Percentiles rank a stretch among this genome's conserved stretches.
Conservation (phyloP, 2,113 vertebrate species). For the Chrysemys picta region DNA sequence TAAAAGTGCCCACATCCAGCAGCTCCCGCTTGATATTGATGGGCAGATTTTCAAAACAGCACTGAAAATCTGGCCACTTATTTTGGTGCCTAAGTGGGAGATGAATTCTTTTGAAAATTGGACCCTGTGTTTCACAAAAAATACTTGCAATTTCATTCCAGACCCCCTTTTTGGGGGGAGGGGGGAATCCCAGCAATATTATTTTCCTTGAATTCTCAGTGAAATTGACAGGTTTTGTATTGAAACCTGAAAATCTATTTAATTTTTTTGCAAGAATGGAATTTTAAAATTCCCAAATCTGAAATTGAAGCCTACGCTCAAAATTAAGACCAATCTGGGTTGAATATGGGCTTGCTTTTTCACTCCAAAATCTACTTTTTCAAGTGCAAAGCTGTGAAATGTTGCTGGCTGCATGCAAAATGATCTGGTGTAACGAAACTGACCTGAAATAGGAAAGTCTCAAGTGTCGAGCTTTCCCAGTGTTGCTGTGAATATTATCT, state of each 20-base stretch:
- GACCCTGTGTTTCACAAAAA: accelerated
- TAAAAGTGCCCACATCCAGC: background rate
- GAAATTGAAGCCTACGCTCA: background rate
- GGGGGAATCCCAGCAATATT: background rate
- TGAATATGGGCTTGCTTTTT: background rate
- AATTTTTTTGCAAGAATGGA: background rate
- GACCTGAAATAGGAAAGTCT: background rate
- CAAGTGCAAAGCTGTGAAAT: background rate
- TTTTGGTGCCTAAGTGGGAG: background rate
- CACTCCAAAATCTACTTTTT: background rate
- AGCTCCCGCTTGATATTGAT: background rate
- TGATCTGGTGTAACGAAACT: background rate
- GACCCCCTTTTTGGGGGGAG: background rate
- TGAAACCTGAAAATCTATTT: background rate
- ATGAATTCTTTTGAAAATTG: background rate
- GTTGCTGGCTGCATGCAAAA: background rate
- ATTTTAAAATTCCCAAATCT: background rate
- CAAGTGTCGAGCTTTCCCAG: background rate
- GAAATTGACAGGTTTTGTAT: background rate
- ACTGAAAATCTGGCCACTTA: background rate
- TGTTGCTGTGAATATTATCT: background rate
- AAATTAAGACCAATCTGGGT: background rate
- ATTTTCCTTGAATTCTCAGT: background rate
- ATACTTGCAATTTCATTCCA: background rate
- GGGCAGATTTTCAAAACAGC: background rate